Percentiles rank a stretch among this genome's conserved stretches.
These are phyloP conservation scores for Stramonita haemastoma DNA, from an alignment of 2,888 invertebrate species.

Conservation along the genomic window DNA sequence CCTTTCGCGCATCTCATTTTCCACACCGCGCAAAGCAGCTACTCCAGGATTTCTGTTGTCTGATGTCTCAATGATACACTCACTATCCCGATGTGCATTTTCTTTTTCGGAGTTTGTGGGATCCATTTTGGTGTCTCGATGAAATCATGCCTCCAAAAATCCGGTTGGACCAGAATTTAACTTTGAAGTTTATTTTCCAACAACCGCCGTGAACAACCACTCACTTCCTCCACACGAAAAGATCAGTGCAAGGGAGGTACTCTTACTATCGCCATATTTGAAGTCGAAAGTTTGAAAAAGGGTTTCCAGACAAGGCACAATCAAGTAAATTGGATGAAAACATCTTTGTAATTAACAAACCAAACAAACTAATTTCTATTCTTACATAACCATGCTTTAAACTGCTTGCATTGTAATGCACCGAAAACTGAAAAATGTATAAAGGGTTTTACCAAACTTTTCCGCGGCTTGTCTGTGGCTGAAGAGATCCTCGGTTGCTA, in stretches of 20 bases:
- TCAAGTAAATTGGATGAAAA: too few species aligned
- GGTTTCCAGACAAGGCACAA: background rate
- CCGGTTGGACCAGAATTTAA: background rate
- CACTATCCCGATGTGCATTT: constrained; percentile 20
- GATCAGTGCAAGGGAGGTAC: background rate
- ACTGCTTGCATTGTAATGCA: background rate
- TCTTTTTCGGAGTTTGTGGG: constrained; percentile 29
- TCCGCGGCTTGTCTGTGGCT: background rate
- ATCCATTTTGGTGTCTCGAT: constrained; percentile 14
- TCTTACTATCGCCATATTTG: background rate
- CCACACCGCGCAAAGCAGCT: background rate
- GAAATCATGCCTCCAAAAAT: constrained; percentile 18
- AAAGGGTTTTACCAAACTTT: background rate
- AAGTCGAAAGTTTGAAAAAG: background rate
- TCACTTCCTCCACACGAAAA: constrained; percentile 21
- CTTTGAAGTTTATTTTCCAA: constrained; percentile 11
- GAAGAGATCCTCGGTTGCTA: too few species aligned
- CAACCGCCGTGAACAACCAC: constrained; percentile 39
- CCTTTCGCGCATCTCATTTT: background rate
- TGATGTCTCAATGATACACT: background rate
- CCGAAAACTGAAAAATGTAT: background rate
- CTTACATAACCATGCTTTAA: background rate
- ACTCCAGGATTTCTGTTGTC: background rate
- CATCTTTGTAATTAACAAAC: too few species aligned
- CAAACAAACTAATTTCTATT: background rate